Evolutionary conservation across 1,140 invertebrate species (phyloP).

Genomic region (Euwallacea similis): DNA sequence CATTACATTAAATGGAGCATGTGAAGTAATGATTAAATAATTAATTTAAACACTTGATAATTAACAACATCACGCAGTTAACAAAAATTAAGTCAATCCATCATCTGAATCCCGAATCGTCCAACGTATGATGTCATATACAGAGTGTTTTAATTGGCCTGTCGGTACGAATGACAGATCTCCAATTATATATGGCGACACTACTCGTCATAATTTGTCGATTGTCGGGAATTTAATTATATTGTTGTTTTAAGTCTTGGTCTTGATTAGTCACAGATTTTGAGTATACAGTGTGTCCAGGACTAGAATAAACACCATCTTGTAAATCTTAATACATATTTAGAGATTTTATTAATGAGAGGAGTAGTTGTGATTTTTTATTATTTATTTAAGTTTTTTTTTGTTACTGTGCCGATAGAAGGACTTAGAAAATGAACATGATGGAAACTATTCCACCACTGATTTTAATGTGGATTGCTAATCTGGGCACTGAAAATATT

Average conservation of each 20-base stretch:
- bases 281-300: background rate
- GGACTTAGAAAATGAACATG: too few species aligned
- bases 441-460: too few species aligned
- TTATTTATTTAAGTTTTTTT: too few species aligned
- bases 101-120: constrained; percentile 37
- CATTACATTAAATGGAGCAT: constrained; percentile 39
- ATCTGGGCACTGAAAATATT: too few species aligned
- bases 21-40: constrained; percentile 39
- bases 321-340: too few species aligned
- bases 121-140: constrained; percentile 40
- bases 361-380: too few species aligned
- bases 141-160: constrained; percentile 40
- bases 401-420: too few species aligned
- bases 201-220: background rate
- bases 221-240: constrained; percentile 16
- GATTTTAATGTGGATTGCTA: too few species aligned
- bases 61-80: constrained; percentile 42
- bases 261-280: constrained; percentile 8
- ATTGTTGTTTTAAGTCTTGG: constrained; percentile 5
- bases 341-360: too few species aligned
- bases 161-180: constrained; percentile 24
- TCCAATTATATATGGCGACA: constrained; percentile 19
- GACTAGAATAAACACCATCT: too few species aligned
- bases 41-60: constrained; percentile 45
- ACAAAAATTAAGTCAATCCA: constrained; percentile 39